Base-by-base conservation (phyloP, 2,797 vertebrate species). In the Sus cebifrons region DNA sequence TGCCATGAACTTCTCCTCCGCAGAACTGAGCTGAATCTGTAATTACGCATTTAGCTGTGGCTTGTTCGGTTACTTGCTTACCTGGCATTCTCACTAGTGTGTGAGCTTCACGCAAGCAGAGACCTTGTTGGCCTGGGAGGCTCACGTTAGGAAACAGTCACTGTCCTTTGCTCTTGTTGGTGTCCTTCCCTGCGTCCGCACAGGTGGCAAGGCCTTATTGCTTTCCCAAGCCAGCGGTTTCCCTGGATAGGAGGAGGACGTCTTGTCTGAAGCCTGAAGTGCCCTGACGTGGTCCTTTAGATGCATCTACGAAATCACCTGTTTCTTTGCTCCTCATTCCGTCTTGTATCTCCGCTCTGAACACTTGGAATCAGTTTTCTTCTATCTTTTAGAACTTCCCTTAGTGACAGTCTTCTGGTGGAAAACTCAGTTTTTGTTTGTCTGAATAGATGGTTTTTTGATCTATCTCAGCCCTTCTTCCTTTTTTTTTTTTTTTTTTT, bases 161-260 rank as follows among this genome's bases (percentile, higher is more conserved):
- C 58, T 29, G n/a, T 32, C 1, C 12, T 64, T 27, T 12, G 27
- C 2, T 21, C 15, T n/a, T 20, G 4, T 6, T 0, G n/a, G 64
- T 58, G 36, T 44, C 56, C 21, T 0, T 54, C 12, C 0, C 0
- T 11, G 44, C 36, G 5, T 64, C 12, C 6, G 2, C 4, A 0
- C 11, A 62, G 58, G 71, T 10, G 49, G 2, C 4, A 6, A 2
- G 14, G 64, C 21, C 54, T 32, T 8, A 0, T 5, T 8, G 3
- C 13, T 18, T 21, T 65, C 18, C 17, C 14, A 8, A 10, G 27
- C 32, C 5, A 1, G 44, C 12, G 27, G 4, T 14, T 12, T 56
- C 44, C 58, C 13, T 25, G 78, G 18, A 2, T 12, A 6, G 68
- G 27, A 79, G 36, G 25, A 3, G 16, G 40, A 32, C 36, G 3